These are phyloP conservation scores for Artemia sinica DNA, from an alignment of 2,888 invertebrate genomes.

Conservation along the genomic window DNA sequence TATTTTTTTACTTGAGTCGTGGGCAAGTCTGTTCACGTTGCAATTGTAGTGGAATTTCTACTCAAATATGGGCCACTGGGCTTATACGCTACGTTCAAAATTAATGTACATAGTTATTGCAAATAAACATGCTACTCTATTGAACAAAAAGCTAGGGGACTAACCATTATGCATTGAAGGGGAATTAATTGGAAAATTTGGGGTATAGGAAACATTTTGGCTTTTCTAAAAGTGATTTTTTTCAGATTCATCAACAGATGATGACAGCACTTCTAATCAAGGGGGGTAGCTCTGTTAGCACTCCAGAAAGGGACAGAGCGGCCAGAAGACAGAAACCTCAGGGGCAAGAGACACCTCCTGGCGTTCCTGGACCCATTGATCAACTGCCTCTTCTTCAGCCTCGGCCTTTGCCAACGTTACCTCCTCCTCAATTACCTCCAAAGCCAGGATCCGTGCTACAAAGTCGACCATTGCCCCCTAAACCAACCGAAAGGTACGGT, in stretches of 20 bases:
- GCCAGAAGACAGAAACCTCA: conserved; percentile 7
- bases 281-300: conserved; percentile 19
- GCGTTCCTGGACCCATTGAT: conserved; percentile 17
- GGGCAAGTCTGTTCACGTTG: too few species aligned
- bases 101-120: neutral
- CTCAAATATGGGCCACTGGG: too few species aligned
- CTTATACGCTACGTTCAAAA: too few species aligned
- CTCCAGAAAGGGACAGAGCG: conserved; percentile 19
- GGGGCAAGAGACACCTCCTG: conserved; percentile 41
- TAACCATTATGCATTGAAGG: conserved; percentile 6
- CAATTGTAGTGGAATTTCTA: too few species aligned
- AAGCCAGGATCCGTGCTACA: conserved; percentile 24
- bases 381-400: conserved; percentile 13
- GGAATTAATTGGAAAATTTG: neutral
- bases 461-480: conserved; percentile 26
- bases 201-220: too few species aligned
- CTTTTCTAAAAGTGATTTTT: conserved; percentile 4
- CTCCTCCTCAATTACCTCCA: conserved; percentile 22
- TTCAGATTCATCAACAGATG: conserved; percentile 39
- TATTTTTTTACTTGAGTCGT: too few species aligned
- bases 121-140: neutral
- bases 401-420: conserved; percentile 20
- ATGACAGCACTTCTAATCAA: conserved; percentile 38
- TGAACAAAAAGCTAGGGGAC: neutral
- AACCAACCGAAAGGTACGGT: conserved; percentile 25